Base-by-base conservation (phyloP, 2,113 vertebrate genomes). In the Apteryx mantelli region DNA sequence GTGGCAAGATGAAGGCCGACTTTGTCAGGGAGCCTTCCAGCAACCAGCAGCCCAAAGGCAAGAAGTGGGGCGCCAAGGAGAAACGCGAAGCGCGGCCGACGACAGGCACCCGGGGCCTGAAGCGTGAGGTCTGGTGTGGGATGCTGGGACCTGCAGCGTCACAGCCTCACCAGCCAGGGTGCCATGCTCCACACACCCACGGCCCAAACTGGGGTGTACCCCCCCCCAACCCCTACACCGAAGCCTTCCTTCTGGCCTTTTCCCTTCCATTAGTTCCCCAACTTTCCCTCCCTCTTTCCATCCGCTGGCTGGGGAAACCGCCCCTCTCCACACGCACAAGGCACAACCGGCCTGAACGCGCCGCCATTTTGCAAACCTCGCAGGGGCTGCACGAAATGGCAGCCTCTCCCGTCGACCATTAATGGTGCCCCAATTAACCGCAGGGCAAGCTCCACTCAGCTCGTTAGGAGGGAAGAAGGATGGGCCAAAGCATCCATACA, bases 321-420 rank as follows among this genome's bases (percentile, higher is more conserved):
- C 30, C 30, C 30, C 30, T 19, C 18, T 60, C 56, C 32, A 34
- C 56, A 34, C 9, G 17, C 56, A 19, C 30, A 19, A 60, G 56
- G 30, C 30, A 19, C 56, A 60, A 60, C 56, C 22, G 32, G 56
- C 17, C 55, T 9, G 7, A 32, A 34, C 56, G 19, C 17, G 18
- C 56, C 56, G 28, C 14, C 3, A 5, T 38, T 64, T 66, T 78
- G 21, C n/a, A 70, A 44, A 10, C 38, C 48, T 25, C 56, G 9
- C 30, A 19, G 56, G 53, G 17, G 18, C 56, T 52, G 4, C 30
- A 15, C 9, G 20, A 60, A 3, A 20, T 3, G 21, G 30, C 36
- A 84, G 46, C 34, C 34, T 38, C 32, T 73, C 55, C 8, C 30
- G 17, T 34, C 3, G 19, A 19, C 24, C 0, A 0, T 11, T 4